Percentiles rank a stretch among this genome's conserved stretches.
These are phyloP conservation scores for Lanius collurio DNA, from an alignment of 2,113 vertebrate species.

Conservation along the genomic window DNA sequence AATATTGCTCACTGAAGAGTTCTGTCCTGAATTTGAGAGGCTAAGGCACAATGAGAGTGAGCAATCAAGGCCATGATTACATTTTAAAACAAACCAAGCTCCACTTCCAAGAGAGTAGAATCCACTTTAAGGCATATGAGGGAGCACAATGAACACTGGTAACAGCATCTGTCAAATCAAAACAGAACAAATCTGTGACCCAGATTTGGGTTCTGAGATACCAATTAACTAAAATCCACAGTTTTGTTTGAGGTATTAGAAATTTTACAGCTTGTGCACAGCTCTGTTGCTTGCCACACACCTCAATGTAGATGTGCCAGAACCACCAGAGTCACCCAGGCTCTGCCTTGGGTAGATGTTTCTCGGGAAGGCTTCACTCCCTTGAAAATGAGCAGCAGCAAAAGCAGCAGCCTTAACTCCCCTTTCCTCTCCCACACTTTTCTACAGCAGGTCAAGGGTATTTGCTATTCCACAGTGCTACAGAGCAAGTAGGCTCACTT, in stretches of 20 bases:
- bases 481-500: background rate
- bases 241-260: conserved; percentile 24
- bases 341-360: background rate
- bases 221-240: background rate
- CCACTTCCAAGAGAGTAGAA: background rate
- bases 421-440: background rate
- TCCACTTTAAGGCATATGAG: background rate
- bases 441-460: background rate
- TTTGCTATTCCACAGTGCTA: background rate
- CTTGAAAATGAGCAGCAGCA: background rate
- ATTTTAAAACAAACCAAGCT: background rate
- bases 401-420: background rate
- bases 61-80: background rate
- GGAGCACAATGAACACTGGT: background rate
- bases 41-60: background rate
- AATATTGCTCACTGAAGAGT: background rate
- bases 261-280: background rate
- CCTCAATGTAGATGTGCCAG: background rate
- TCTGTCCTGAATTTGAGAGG: background rate
- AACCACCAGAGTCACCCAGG: background rate
- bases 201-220: background rate
- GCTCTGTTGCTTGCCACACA: background rate
- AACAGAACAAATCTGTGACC: background rate
- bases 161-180: background rate
- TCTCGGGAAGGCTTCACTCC: background rate